Conservation (phyloP, 1,140 invertebrate species). For the Manduca sexta region DNA sequence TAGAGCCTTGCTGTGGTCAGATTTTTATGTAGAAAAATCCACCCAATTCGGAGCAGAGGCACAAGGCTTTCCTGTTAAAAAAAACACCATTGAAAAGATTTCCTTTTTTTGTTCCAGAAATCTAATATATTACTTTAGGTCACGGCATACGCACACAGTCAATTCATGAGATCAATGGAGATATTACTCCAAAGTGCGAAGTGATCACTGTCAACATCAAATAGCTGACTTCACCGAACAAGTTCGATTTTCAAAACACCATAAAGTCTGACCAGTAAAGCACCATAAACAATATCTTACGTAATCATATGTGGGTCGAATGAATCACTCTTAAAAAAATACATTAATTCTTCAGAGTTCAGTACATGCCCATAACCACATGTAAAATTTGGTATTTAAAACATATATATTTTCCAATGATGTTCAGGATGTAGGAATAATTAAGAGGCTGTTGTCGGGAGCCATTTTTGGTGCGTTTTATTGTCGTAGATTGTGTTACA, state of each 20-base stretch:
- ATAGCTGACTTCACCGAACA: too few relatives aligned
- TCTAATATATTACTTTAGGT: too few relatives aligned
- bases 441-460: neutral
- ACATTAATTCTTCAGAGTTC: conserved; percentile 12
- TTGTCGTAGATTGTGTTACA: neutral
- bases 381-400: conserved; percentile 52
- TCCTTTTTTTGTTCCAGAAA: too few relatives aligned
- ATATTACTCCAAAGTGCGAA: too few relatives aligned
- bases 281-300: conserved; percentile 13
- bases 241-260: neutral
- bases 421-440: conserved; percentile 20
- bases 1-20: too few relatives aligned
- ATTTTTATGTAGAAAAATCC: too few relatives aligned
- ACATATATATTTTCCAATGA: conserved; percentile 26
- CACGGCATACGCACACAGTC: too few relatives aligned
- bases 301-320: conserved; percentile 47
- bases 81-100: too few relatives aligned
- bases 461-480: neutral
- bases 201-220: too few relatives aligned
- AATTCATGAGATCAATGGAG: too few relatives aligned
- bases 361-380: conserved; percentile 33
- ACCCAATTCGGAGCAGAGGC: too few relatives aligned
- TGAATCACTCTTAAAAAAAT: conserved; percentile 34
- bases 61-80: too few relatives aligned
- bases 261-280: conserved; percentile 3